Conservation (phyloP, 2,113 vertebrate genomes). For the Scomber colias region DNA sequence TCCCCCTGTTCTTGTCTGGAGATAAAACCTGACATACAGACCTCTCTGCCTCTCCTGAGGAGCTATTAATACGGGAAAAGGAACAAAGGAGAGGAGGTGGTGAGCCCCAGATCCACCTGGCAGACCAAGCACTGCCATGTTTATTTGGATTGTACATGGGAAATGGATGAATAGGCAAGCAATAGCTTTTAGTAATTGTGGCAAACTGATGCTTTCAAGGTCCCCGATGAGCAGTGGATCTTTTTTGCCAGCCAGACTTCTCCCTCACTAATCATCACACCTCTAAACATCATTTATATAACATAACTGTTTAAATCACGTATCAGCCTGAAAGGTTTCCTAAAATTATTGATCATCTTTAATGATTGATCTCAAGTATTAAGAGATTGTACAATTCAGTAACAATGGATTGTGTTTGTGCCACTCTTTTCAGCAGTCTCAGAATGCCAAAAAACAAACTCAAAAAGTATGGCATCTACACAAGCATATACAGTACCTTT, state of each 20-base stretch:
- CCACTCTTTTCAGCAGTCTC: not conserved
- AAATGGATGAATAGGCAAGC: conserved; percentile 72
- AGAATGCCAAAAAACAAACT: not conserved
- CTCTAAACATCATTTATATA: conserved; percentile 59
- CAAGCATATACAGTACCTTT: not conserved
- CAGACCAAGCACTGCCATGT: conserved; percentile 68
- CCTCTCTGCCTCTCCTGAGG: conserved; percentile 81
- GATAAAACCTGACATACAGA: conserved; percentile 82
- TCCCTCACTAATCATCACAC: conserved; percentile 52
- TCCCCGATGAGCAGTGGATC: conserved; percentile 59
- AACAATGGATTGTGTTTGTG: conserved; percentile 36
- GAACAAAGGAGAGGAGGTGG: conserved; percentile 67
- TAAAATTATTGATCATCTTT: conserved; percentile 24
- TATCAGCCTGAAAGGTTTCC: conserved; percentile 6
- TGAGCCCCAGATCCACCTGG: conserved; percentile 71
- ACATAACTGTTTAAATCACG: conserved; percentile 15
- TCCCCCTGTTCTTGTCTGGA: conserved; percentile 80
- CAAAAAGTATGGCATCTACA: not conserved
- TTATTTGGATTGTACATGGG: conserved; percentile 75
- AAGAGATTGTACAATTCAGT: not conserved
- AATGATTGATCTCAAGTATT: not conserved
- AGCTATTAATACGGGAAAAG: conserved; percentile 83
- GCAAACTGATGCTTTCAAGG: conserved; percentile 47
- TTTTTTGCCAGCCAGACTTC: conserved; percentile 35
- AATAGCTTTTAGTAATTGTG: conserved; percentile 53